Evolutionary conservation across 1,140 invertebrate genomes (phyloP), one percentile per base, ranked within the genome.

Genomic region (Dufourea novaeangliae): DNA sequence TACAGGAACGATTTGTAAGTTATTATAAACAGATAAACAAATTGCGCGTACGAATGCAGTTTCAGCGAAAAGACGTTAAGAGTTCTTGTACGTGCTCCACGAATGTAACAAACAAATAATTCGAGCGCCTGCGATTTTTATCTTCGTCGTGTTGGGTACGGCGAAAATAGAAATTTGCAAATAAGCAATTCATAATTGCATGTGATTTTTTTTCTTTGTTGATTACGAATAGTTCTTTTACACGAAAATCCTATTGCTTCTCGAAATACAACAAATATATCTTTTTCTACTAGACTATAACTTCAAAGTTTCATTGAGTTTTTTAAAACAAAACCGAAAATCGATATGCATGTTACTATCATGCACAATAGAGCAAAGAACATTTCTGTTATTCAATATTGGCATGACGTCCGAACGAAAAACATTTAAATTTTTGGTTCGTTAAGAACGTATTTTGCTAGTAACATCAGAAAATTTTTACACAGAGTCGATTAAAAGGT

Each of bases 1-100:
- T 67, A 75, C 54, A 79, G 77, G 71, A 79, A 79, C 70, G 34
- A 66, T 66, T 32, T 67, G 32, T 74, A 79, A 79, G 56, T 79
- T 54, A 71, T 32, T 71, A 71, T 62, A 29, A 29, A 77, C 57
- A 71, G 34, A 71, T 71, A 62, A 71, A 77, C 66, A 71, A 62
- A 71, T 63, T 77, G 34, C 41, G 75, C 44, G 46, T 29, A 61
- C 22, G 39, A 46, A 59, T 69, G 56, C 41, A 61, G 25, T 68
- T 57, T 37, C 22, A 50, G 41, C 34, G 10, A 50, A 71, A 56
- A 41, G 46, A 39, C 12, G 10, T 37, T 50, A 41, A 29, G 52
- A 46, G 34, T n/a, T 11, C 29, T n/a, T 57, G 22, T 44, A 34
- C 22, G 32, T 57, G 57, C 25, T 37, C 25, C n/a, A 41, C 25